Percentiles rank a stretch among this genome's conserved stretches.
Conservation (phyloP, 2,797 vertebrate genomes). For the Ptychobarbus kaznakovi region DNA sequence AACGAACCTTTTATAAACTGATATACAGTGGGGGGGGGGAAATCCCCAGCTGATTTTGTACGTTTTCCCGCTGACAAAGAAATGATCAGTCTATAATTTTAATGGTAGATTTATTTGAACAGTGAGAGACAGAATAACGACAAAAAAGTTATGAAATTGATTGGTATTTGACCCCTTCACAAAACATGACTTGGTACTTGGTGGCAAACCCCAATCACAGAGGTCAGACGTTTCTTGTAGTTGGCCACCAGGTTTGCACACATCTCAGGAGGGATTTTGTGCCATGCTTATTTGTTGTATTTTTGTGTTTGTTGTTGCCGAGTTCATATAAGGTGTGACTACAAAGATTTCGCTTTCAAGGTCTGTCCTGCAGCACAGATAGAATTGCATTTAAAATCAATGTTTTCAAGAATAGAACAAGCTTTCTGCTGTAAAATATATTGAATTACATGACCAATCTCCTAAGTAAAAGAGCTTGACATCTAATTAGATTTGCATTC, state of each 20-base stretch:
- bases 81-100: too few relatives aligned
- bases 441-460: constrained; percentile 48
- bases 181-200: too few relatives aligned
- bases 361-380: constrained; percentile 50
- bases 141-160: too few relatives aligned
- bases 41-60: too few relatives aligned
- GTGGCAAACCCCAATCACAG: too few relatives aligned
- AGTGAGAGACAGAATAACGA: too few relatives aligned
- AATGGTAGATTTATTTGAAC: too few relatives aligned
- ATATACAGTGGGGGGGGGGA: neutral
- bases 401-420: constrained; percentile 49
- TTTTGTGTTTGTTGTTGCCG: neutral
- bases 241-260: too few relatives aligned
- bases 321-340: constrained; percentile 3
- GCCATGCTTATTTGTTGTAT: neutral
- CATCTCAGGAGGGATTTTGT: too few relatives aligned
- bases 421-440: constrained; percentile 23
- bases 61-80: too few relatives aligned
- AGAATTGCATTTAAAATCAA: constrained; percentile 27
- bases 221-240: too few relatives aligned
- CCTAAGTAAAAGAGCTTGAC: constrained; percentile 32
- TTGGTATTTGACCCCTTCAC: too few relatives aligned
- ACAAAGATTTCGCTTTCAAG: constrained; percentile 24
- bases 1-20: neutral
- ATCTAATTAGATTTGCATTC: constrained; percentile 29